These are phyloP conservation scores for Ceriagrion tenellum DNA, from an alignment of 2,888 invertebrate genomes.

Conservation along the genomic window DNA sequence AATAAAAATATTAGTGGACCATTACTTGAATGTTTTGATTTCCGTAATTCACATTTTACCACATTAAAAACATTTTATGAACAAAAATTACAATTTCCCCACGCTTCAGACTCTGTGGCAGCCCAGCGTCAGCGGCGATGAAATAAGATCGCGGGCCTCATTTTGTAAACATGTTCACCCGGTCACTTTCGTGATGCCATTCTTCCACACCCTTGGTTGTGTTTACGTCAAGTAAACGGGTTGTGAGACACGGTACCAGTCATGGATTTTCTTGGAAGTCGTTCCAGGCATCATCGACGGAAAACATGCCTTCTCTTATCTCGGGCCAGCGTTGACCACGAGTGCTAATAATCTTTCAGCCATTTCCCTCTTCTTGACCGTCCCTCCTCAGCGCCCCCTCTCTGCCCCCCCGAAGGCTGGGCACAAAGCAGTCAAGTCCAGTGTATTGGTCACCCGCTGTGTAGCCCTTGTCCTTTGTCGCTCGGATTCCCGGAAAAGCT, in stretches of 20 bases:
- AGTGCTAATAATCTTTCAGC: no score
- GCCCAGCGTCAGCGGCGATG: no score
- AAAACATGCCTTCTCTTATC: background rate
- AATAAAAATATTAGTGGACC: no score
- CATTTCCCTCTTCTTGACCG: background rate
- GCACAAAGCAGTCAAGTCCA: background rate
- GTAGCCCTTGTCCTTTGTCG: background rate
- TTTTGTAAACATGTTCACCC: background rate
- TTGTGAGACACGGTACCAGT: background rate
- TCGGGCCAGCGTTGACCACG: background rate
- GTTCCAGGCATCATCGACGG: background rate
- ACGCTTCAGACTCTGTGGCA: no score
- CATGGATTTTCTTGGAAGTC: constrained; percentile 27
- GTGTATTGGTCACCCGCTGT: background rate
- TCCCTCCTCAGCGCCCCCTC: no score
- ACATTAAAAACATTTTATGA: no score
- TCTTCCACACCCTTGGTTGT: background rate
- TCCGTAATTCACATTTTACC: no score
- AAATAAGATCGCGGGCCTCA: background rate
- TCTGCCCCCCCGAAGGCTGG: background rate
- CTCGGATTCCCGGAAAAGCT: background rate
- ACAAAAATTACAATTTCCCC: no score
- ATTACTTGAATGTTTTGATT: no score
- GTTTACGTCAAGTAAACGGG: background rate
- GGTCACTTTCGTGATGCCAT: background rate